phyloP scores from a whole-genome alignment of 2,113 vertebrate genomes.

The Perccottus glenii region DNA sequence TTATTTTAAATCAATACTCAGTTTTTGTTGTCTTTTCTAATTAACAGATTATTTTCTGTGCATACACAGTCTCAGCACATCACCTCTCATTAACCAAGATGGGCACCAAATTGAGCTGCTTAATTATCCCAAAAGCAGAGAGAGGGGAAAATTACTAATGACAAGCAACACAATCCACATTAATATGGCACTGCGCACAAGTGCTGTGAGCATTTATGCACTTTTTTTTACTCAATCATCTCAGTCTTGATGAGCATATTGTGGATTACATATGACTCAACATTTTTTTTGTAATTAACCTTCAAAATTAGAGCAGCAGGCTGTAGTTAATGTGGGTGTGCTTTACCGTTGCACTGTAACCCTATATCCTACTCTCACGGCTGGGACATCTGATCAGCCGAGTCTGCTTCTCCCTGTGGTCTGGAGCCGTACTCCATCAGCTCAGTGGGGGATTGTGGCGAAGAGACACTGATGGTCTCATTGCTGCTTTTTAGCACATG shows the following conservation, averaged over 20 bases:
- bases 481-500: conserved; percentile 55
- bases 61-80: conserved; percentile 48
- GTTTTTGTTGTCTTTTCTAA: conserved; percentile 52
- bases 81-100: conserved; percentile 53
- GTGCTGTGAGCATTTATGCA: conserved; percentile 5
- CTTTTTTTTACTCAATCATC: conserved; percentile 16
- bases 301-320: conserved; percentile 72
- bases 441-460: conserved; percentile 41
- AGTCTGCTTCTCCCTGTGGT: conserved; percentile 15
- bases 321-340: conserved; percentile 60
- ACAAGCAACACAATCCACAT: conserved; percentile 39
- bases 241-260: conserved; percentile 55
- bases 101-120: conserved; percentile 51
- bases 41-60: conserved; percentile 34
- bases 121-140: conserved; percentile 59
- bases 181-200: conserved; percentile 13
- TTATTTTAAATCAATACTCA: conserved; percentile 29
- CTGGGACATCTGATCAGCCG: conserved; percentile 56
- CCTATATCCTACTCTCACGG: conserved; percentile 36
- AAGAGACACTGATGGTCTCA: conserved; percentile 46
- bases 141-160: conserved; percentile 49
- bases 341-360: conserved; percentile 22
- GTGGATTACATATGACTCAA: conserved; percentile 77
- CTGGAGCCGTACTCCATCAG: conserved; percentile 24
- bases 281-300: conserved; percentile 65